Conservation (phyloP, 2,797 vertebrate genomes). For the Rhynchonycteris naso region DNA sequence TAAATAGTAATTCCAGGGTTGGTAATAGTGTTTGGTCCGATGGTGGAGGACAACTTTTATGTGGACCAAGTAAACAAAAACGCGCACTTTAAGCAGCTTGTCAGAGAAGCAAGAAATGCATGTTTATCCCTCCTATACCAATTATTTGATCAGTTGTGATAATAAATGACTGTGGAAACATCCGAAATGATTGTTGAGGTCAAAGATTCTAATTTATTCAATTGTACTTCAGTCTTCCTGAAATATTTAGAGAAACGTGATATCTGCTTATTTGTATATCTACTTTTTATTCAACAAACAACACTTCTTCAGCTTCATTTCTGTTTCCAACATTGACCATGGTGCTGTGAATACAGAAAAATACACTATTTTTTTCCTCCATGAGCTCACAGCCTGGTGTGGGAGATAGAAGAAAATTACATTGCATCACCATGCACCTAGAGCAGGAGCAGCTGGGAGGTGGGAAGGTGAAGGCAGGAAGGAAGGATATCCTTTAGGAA, state of each 20-base stretch:
- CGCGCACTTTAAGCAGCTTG: background rate
- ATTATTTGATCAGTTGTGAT: background rate
- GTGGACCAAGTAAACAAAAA: background rate
- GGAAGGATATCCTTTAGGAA: background rate
- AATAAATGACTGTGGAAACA: background rate
- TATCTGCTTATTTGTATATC: background rate
- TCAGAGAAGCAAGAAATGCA: background rate
- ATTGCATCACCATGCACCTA: background rate
- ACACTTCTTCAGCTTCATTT: background rate
- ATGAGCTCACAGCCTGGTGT: background rate
- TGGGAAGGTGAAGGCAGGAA: background rate
- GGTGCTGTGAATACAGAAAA: background rate
- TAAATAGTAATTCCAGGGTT: background rate
- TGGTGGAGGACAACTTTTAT: background rate
- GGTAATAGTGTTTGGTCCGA: background rate
- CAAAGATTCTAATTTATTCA: background rate
- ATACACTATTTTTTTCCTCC: background rate
- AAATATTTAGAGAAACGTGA: background rate
- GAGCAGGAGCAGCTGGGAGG: background rate
- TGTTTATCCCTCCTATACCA: background rate
- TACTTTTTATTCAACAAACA: slow-evolving; percentile 9
- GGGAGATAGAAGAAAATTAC: background rate
- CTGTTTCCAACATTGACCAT: background rate
- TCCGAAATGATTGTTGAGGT: background rate
- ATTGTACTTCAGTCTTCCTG: background rate